These are phyloP conservation scores for Reticulitermes speratus DNA, from an alignment of 1,140 invertebrate genomes.

Conservation along the genomic window DNA sequence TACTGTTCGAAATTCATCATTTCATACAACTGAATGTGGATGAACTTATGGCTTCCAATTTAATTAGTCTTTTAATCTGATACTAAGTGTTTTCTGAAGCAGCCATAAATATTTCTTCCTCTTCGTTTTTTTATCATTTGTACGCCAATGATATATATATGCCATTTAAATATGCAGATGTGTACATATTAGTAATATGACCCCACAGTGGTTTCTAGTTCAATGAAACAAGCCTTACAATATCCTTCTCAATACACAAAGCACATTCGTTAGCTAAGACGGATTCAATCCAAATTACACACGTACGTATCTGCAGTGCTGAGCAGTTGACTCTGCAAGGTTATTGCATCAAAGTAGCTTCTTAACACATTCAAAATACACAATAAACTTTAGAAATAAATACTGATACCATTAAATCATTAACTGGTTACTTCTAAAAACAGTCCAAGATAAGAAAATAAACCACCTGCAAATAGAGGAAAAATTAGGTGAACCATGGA, in stretches of 20 bases:
- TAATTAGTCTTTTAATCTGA: not conserved
- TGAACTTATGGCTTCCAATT: not conserved
- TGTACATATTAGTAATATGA: not conserved
- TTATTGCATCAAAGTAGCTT: not conserved
- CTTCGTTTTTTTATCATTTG: not conserved
- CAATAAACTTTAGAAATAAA: not conserved
- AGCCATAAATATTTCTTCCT: not conserved
- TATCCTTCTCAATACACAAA: not conserved
- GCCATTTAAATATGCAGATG: not conserved
- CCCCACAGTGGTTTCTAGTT: not conserved
- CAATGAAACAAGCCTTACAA: not conserved
- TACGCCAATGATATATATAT: not conserved
- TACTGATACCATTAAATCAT: not conserved
- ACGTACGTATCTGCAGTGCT: not conserved
- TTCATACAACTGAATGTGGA: not conserved
- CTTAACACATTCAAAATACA: not conserved
- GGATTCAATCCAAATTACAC: not conserved
- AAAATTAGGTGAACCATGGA: too few relatives aligned
- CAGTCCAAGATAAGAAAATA: not conserved
- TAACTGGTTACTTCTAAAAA: not conserved
- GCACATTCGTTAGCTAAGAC: not conserved
- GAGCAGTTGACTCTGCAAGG: not conserved
- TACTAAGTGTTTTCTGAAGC: not conserved
- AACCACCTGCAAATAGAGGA: too few relatives aligned
- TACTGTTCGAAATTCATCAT: not conserved